Base-by-base conservation (phyloP, 1,140 invertebrate genomes). In the Thaumatotibia leucotreta region DNA sequence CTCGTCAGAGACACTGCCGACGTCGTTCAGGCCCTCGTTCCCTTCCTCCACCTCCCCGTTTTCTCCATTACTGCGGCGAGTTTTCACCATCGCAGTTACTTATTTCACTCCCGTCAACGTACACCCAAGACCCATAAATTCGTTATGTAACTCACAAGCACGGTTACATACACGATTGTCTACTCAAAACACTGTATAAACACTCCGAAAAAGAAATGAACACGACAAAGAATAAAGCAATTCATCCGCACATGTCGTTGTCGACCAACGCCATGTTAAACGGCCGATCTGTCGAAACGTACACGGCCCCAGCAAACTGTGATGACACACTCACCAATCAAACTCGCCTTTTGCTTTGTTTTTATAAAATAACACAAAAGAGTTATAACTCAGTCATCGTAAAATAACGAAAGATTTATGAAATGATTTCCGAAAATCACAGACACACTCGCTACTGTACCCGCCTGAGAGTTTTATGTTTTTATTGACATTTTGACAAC, bases 61-160 rank as follows among this genome's bases (percentile, higher is more conserved):
- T 79, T 91, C 90, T 82, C 90, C 83, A 68, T 88, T 89, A 86
- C 89, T 91, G 79, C 90, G 88, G 75, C 90, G 86, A 77, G 90
- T 91, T 90, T 91, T 91, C 81, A 91, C 90, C 90, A 91, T 90
- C 79, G 86, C 80, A 79, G 79, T 27, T 81, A 79, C 64, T 74
- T 79, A 76, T 74, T 75, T 74, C 75, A 75, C 82, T 81, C 23
- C 17, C 54, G 14, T 27, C n/a, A 66, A 24, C 81, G 73, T 80
- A 83, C 82, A 80, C 79, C 76, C 65, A 77, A 84, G 64, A 3
- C 73, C 66, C 72, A 74, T 74, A 74, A 77, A 76, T 73, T 39
- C 65, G 77, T 84, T 85, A 83, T 77, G 72, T 86, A 85, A 85
- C 66, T 78, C 62, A 63, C 69, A 45, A 71, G 74, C 73, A 77